Evolutionary conservation across 2,113 vertebrate species (phyloP).

Genomic region (Phalacrocorax brasilianus): DNA sequence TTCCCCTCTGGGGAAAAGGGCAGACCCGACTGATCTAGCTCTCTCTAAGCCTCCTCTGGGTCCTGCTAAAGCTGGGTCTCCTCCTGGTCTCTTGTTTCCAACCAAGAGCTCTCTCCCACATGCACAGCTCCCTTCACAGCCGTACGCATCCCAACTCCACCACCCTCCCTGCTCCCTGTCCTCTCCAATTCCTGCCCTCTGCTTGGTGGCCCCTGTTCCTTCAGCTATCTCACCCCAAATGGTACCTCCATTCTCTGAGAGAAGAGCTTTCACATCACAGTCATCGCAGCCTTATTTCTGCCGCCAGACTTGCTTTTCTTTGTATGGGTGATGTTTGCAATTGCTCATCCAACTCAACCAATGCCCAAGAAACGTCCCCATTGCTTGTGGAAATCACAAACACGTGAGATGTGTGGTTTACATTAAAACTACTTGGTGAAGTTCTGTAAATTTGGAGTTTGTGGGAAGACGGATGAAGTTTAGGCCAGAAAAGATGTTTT

Average conservation of each 20-base stretch:
- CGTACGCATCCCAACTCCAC: background rate
- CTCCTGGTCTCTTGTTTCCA: background rate
- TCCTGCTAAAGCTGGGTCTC: background rate
- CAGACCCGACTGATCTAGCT: too few relatives aligned
- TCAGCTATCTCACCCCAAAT: background rate
- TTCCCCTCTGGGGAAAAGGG: too few relatives aligned
- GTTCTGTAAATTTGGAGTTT: background rate
- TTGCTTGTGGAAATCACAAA: background rate
- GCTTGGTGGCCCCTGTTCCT: background rate
- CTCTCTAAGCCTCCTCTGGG: background rate
- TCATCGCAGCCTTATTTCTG: background rate
- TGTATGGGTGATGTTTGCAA: rapidly evolving
- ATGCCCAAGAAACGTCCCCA: background rate
- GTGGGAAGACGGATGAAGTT: background rate
- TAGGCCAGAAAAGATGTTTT: background rate
- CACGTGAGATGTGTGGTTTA: background rate
- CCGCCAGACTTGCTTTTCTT: background rate
- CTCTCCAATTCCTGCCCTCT: background rate
- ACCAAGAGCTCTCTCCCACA: rapidly evolving
- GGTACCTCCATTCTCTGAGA: background rate
- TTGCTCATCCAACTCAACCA: background rate
- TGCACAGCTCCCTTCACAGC: background rate
- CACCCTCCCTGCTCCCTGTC: background rate
- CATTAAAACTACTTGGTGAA: background rate
- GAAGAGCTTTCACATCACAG: background rate